These are phyloP conservation scores for Nasua narica DNA, from an alignment of 2,797 vertebrate species.

Conservation along the genomic window DNA sequence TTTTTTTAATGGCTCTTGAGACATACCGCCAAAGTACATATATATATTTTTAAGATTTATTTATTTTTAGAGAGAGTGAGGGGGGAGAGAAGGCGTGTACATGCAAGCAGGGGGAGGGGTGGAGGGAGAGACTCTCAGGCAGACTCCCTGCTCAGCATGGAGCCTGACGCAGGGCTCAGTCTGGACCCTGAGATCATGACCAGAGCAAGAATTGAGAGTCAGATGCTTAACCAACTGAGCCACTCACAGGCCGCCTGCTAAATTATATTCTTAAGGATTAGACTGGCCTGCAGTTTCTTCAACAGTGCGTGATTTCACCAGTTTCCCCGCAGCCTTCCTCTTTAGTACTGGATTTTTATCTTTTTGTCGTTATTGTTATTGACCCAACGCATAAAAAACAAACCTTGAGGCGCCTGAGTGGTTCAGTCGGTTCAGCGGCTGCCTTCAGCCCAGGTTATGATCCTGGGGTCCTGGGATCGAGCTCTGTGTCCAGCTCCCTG, in stretches of 20 bases:
- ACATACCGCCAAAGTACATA: background rate
- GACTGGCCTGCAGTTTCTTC: background rate
- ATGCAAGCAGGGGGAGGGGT: background rate
- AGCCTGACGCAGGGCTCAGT: background rate
- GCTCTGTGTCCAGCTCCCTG: background rate
- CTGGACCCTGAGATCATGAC: background rate
- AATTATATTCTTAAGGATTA: background rate
- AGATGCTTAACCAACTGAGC: background rate
- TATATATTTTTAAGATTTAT: background rate
- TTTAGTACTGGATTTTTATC: background rate
- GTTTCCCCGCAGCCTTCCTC: background rate
- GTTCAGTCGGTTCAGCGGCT: background rate
- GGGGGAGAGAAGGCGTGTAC: too few relatives aligned
- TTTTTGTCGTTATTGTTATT: background rate
- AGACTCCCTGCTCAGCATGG: background rate
- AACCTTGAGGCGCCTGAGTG: background rate
- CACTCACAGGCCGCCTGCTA: background rate
- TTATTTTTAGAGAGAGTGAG: background rate
- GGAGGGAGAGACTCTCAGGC: background rate
- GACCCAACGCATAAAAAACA: background rate
- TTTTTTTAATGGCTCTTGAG: constrained; percentile 35
- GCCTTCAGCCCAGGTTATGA: background rate
- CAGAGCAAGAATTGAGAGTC: background rate
- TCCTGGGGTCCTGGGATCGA: background rate
- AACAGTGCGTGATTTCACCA: background rate